Conservation (phyloP, 1,140 invertebrate genomes). For the Yoshiicerus persimilis region DNA sequence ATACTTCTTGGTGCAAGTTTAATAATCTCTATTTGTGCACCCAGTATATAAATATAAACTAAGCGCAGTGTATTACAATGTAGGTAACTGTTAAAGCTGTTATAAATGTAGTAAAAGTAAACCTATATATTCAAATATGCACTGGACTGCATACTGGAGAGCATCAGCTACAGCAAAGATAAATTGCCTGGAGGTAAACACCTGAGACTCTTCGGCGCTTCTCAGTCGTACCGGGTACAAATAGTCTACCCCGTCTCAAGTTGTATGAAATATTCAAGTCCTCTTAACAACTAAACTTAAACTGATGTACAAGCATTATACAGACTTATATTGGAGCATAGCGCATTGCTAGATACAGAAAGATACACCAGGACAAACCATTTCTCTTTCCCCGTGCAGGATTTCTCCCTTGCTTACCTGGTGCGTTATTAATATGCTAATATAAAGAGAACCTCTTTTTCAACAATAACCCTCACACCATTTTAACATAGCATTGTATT, state of each 20-base stretch:
- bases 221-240: background rate
- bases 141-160: too few relatives aligned
- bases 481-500: background rate
- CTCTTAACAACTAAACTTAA: background rate
- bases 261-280: background rate
- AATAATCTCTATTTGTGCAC: too few relatives aligned
- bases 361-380: background rate
- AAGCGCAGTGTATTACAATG: too few relatives aligned
- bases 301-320: background rate
- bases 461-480: background rate
- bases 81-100: too few relatives aligned
- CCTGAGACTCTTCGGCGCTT: conserved; percentile 49
- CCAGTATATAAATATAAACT: too few relatives aligned
- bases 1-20: too few relatives aligned
- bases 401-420: conserved; percentile 14
- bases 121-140: background rate
- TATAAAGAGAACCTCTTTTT: conserved; percentile 23
- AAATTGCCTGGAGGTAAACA: conserved; percentile 40
- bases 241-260: background rate
- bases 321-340: background rate
- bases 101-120: too few relatives aligned
- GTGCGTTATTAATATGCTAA: conserved; percentile 46
- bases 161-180: conserved; percentile 11
- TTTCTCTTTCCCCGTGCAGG: background rate
- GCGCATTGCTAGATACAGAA: background rate